phyloP scores from a whole-genome alignment of 2,797 vertebrate species.

The Pseudomugil gertrudae region DNA sequence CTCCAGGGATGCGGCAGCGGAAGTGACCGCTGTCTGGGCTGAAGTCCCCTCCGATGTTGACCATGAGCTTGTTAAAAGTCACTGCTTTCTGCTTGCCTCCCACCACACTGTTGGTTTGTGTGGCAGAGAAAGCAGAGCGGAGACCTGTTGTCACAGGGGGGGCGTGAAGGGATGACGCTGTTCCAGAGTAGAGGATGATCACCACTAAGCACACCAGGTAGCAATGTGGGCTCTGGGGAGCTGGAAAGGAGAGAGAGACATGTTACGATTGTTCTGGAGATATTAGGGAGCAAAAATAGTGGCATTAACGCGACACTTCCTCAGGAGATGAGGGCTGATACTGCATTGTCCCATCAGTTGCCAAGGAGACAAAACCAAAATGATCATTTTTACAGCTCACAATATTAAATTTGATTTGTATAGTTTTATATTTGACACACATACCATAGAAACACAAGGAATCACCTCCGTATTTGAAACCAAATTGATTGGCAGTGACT shows the following conservation, averaged over 20 bases:
- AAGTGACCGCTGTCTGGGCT: constrained; percentile 80
- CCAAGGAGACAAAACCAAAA: not conserved
- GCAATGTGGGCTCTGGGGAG: constrained; percentile 47
- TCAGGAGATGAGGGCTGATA: not conserved
- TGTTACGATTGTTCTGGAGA: too few species aligned
- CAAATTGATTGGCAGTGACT: not conserved
- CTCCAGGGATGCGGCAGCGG: constrained; percentile 80
- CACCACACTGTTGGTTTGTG: constrained; percentile 75
- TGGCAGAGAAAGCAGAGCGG: constrained; percentile 84
- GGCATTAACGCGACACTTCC: not conserved
- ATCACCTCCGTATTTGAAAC: not conserved
- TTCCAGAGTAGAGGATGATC: constrained; percentile 46
- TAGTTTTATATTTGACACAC: not conserved
- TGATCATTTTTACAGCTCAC: not conserved
- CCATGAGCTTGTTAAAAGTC: constrained; percentile 82
- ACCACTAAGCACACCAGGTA: constrained; percentile 58
- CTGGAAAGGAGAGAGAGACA: constrained; percentile 21
- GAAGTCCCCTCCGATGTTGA: constrained; percentile 84
- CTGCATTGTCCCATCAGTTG: not conserved
- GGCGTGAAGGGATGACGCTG: constrained; percentile 54
- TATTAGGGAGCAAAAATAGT: not conserved
- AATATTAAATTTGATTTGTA: not conserved
- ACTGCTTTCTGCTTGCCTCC: constrained; percentile 77
- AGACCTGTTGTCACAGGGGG: constrained; percentile 48
- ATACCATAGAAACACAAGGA: not conserved